These are phyloP conservation scores for Eulithis prunata DNA, from an alignment of 2,888 invertebrate genomes.

Conservation along the genomic window DNA sequence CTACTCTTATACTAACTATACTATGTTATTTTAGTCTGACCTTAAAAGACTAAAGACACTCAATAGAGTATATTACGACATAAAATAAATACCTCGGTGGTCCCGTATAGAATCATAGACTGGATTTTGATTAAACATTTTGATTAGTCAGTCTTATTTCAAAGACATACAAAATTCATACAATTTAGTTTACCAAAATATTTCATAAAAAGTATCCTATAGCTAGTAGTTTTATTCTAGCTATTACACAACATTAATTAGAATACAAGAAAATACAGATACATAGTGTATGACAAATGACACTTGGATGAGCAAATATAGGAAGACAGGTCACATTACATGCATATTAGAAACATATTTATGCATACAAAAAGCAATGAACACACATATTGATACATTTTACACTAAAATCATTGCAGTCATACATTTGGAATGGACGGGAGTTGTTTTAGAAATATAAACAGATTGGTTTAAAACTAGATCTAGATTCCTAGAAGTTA, in stretches of 20 bases:
- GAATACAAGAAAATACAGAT: too few species aligned
- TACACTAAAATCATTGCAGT: not conserved
- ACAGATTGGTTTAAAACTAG: not conserved
- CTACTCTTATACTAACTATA: constrained; percentile 8
- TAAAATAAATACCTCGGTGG: constrained; percentile 54
- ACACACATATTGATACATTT: constrained; percentile 19
- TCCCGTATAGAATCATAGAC: constrained; percentile 50
- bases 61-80: constrained; percentile 22
- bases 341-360: not conserved
- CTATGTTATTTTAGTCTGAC: constrained; percentile 8
- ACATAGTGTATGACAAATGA: not conserved
- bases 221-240: too few species aligned
- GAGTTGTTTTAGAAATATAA: constrained; percentile 6
- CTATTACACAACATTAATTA: too few species aligned
- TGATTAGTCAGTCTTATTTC: constrained; percentile 35
- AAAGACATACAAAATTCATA: constrained; percentile 7
- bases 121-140: constrained; percentile 23
- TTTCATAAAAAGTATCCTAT: not conserved
- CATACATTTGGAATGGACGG: constrained; percentile 39
- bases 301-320: constrained; percentile 12
- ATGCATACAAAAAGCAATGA: constrained; percentile 2
- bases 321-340: constrained; percentile 24
- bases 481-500: constrained; percentile 1
- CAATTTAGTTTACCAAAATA: constrained; percentile 8
- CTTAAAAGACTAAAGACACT: constrained; percentile 3